phyloP scores from a whole-genome alignment of 1,140 invertebrate genomes.

The Scaptomyza hsui region DNA sequence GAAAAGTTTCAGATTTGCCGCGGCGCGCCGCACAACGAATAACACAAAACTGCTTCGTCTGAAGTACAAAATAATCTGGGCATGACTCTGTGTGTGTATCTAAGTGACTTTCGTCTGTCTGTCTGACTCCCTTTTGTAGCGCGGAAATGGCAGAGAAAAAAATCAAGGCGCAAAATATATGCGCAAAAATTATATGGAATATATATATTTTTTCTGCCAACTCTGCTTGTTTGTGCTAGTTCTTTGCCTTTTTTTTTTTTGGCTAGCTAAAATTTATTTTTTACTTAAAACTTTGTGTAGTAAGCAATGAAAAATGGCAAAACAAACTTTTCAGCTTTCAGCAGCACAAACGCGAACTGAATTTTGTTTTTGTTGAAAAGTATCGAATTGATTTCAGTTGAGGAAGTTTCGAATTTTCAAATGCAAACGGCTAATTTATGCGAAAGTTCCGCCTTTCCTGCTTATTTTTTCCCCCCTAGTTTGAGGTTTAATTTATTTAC shows the following conservation, averaged over 20 bases:
- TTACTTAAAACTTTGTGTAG: slow-evolving; percentile 82
- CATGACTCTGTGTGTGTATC: slow-evolving; percentile 12
- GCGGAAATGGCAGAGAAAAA: slow-evolving; percentile 34
- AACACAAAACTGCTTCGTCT: neutral
- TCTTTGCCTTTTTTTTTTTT: slow-evolving; percentile 43
- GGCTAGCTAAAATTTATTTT: slow-evolving; percentile 74
- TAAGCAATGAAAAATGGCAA: slow-evolving; percentile 79
- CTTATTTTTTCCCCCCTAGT: slow-evolving; percentile 51
- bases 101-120: slow-evolving; percentile 46
- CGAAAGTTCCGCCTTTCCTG: slow-evolving; percentile 70
- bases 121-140: slow-evolving; percentile 32
- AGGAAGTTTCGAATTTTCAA: slow-evolving; percentile 73
- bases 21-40: slow-evolving; percentile 1
- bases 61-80: slow-evolving; percentile 52
- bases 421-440: slow-evolving; percentile 80
- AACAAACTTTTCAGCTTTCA: slow-evolving; percentile 78
- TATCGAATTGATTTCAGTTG: slow-evolving; percentile 74
- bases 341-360: slow-evolving; percentile 45
- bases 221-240: slow-evolving; percentile 47
- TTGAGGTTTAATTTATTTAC: slow-evolving; percentile 67
- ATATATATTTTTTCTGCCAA: slow-evolving; percentile 37
- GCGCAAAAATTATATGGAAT: slow-evolving; percentile 59
- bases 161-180: slow-evolving; percentile 58
- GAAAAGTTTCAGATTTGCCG: slow-evolving; percentile 29
- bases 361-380: slow-evolving; percentile 58